Base-by-base conservation (phyloP, 2,113 vertebrate genomes). In the Tragelaphus scriptus region DNA sequence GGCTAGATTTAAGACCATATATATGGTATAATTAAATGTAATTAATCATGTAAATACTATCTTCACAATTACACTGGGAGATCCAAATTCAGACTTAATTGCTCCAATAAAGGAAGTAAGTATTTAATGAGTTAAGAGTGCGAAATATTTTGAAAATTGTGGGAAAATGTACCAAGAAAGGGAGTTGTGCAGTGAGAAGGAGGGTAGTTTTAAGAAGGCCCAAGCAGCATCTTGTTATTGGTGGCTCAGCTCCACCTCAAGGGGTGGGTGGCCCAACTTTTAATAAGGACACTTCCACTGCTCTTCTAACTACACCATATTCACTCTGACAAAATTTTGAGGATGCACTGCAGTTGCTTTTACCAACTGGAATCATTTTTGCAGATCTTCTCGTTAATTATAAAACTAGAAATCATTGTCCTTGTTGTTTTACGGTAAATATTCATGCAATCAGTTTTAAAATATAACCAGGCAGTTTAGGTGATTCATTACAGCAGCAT, bases 341-440 rank as follows among this genome's bases (percentile, higher is more conserved):
- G 77, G 92, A 86, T 44, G 30, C 8, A 56, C n/a, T 55, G 16
- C 65, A 75, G 59, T 96, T 40, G 15, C 21, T 94, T 88, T 90
- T 89, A 63, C 80, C 84, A 92, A 84, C 82, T 93, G 53, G 61
- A 93, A 81, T 87, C 89, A 71, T 85, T 91, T 95, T 93, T 92
- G 11, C 90, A 95, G 4, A 92, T 92, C 55, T 90, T 90, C 59
- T 89, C 53, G 61, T 94, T 95, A 98, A 97, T 91, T 32, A 92
- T 71, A 97, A 82, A 96, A 94, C 91, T 90, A 4, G 32, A 98
- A 95, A 81, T 94, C 59, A 96, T 81, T 80, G 44, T 88, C 88
- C 55, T 91, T 56, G 59, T 3, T 95, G 47, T 40, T 92, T 97
- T 55, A 95, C n/a, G 75, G 90, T 98, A 98, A 98, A 59, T 91